A percentile compares a stretch with the other conserved stretches of the same genome.
Evolutionary conservation across 2,888 invertebrate genomes (phyloP).

Genomic region (Dynastes maya): DNA sequence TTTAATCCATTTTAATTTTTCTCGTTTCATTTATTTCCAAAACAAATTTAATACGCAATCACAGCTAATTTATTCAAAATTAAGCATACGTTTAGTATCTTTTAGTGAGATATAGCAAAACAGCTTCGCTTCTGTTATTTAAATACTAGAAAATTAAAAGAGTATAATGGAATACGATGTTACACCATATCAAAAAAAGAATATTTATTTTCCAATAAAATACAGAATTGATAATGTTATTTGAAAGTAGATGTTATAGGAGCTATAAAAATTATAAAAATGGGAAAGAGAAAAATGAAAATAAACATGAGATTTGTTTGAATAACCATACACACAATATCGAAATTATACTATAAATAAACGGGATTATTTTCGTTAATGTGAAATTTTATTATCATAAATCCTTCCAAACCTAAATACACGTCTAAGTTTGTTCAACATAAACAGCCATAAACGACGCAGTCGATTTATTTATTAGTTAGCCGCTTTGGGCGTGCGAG

Average conservation of each 20-base stretch:
- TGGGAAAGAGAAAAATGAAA: background rate
- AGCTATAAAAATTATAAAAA: background rate
- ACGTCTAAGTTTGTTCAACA: conserved; percentile 4
- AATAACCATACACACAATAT: background rate
- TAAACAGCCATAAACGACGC: conserved; percentile 12
- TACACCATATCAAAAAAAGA: background rate
- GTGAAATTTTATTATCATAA: conserved; percentile 15
- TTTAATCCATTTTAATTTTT: too few relatives aligned
- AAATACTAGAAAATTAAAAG: background rate
- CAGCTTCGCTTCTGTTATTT: too few relatives aligned
- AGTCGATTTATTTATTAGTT: background rate
- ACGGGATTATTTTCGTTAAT: conserved; percentile 7
- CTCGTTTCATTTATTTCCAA: too few relatives aligned
- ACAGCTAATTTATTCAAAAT: too few relatives aligned
- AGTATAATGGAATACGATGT: background rate
- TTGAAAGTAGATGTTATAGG: background rate
- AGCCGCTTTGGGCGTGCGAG: background rate
- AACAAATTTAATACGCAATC: too few relatives aligned
- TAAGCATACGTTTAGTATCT: too few relatives aligned
- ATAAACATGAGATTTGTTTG: conserved; percentile 1
- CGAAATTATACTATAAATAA: conserved; percentile 5
- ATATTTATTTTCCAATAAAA: conserved; percentile 1
- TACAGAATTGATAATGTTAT: background rate
- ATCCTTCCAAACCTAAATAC: background rate
- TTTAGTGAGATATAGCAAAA: too few relatives aligned